phyloP scores from a whole-genome alignment of 2,113 vertebrate species.

The Alexandromys fortis region DNA sequence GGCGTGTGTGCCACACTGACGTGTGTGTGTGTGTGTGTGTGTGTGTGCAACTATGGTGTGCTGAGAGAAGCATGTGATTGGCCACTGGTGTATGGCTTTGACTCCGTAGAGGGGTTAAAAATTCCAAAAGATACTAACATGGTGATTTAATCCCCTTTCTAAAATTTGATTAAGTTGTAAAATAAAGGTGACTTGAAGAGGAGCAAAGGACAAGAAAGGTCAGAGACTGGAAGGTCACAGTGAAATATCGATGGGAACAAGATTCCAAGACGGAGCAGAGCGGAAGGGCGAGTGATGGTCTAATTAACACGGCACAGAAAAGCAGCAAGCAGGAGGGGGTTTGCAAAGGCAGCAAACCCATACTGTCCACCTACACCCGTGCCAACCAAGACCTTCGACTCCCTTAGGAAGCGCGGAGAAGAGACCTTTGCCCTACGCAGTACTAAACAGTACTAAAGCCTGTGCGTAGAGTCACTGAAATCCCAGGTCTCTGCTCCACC shows the following conservation, averaged over 20 bases:
- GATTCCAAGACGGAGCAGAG: neutral
- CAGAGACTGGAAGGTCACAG: neutral
- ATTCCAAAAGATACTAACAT: neutral
- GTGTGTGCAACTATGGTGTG: neutral
- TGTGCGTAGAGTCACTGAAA: neutral
- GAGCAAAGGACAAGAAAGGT: neutral
- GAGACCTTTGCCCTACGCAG: neutral
- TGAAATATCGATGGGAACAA: neutral
- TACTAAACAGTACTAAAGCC: neutral
- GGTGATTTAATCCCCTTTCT: neutral
- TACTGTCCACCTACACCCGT: neutral
- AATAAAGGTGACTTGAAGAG: neutral
- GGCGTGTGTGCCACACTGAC: neutral
- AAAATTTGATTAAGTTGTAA: neutral
- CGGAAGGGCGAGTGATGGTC: neutral
- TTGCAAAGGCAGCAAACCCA: neutral
- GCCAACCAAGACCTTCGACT: neutral
- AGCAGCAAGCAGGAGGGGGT: neutral
- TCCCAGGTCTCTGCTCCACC: neutral
- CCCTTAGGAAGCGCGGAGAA: neutral
- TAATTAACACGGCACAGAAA: too few species aligned
- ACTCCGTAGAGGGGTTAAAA: neutral
- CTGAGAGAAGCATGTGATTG: rapidly evolving
- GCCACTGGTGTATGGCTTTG: too few species aligned
- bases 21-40: neutral